Conservation (phyloP, 1,140 invertebrate genomes). For the Branchinecta lindahli region DNA sequence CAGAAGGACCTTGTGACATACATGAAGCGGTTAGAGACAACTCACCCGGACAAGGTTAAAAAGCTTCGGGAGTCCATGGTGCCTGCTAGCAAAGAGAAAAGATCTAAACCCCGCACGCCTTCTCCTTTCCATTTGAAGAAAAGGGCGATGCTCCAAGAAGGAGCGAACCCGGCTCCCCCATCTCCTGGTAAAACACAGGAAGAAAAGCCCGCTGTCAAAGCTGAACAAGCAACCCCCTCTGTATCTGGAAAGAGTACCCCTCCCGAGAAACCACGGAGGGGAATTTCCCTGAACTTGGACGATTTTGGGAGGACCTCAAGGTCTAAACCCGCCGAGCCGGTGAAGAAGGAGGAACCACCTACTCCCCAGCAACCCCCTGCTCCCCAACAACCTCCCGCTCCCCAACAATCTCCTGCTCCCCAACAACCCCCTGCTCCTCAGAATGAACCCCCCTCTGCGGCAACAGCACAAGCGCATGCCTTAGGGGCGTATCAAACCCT, state of each 20-base stretch:
- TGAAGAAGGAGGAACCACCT: background rate
- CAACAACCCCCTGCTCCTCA: background rate
- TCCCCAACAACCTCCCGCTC: background rate
- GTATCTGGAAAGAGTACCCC: background rate
- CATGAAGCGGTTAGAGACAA: slow-evolving; percentile 53
- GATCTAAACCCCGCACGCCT: background rate
- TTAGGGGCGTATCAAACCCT: background rate
- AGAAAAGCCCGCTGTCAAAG: too few species aligned
- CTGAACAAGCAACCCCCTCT: too few species aligned
- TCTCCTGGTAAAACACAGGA: background rate
- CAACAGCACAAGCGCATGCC: background rate
- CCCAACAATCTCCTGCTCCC: background rate
- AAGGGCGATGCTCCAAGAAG: background rate
- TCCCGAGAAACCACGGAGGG: background rate
- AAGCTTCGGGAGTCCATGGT: slow-evolving; percentile 44
- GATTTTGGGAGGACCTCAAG: background rate
- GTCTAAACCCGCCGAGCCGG: too few species aligned
- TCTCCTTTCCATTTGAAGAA: background rate
- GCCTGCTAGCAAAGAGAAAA: background rate
- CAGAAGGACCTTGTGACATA: slow-evolving; percentile 60
- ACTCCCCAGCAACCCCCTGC: background rate
- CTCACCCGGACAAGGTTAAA: slow-evolving; percentile 51
- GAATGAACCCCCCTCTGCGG: background rate
- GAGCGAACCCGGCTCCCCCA: background rate
- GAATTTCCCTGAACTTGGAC: background rate